Evolutionary conservation across 2,888 invertebrate genomes (phyloP).

Genomic region (Diaphora mendica): DNA sequence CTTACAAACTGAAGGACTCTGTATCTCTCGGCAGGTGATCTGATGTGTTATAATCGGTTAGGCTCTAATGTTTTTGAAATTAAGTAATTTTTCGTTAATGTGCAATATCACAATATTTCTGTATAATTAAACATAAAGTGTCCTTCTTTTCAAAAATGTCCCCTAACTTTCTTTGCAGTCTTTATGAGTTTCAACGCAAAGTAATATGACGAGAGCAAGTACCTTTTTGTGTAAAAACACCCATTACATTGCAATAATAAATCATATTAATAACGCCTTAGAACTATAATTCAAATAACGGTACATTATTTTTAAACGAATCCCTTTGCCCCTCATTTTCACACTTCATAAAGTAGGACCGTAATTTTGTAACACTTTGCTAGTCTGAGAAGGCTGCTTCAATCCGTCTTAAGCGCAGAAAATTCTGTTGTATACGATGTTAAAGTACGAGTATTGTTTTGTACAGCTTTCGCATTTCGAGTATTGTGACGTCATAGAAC

Average conservation of each 20-base stretch:
- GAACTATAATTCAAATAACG: constrained; percentile 38
- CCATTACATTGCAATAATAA: constrained; percentile 10
- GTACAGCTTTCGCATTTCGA: constrained; percentile 59
- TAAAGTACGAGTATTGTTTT: constrained; percentile 35
- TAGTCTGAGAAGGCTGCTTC: constrained; percentile 65
- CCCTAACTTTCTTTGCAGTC: neutral
- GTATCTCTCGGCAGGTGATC: too few relatives aligned
- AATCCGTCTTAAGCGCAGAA: constrained; percentile 49
- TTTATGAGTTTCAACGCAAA: neutral
- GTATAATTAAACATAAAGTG: neutral
- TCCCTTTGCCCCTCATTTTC: constrained; percentile 56
- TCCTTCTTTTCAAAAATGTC: neutral
- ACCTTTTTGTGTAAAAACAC: constrained; percentile 11
- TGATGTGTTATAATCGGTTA: too few relatives aligned
- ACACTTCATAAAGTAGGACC: constrained; percentile 64
- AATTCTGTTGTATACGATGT: constrained; percentile 7
- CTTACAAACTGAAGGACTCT: too few relatives aligned
- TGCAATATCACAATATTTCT: neutral
- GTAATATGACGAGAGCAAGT: neutral
- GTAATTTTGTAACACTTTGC: constrained; percentile 71
- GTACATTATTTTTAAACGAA: constrained; percentile 44
- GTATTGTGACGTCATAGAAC: constrained; percentile 70
- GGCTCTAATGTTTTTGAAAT: too few relatives aligned
- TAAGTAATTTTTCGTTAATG: too few relatives aligned
- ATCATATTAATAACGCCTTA: constrained; percentile 30